A percentile compares a stretch with the other conserved stretches of the same genome.
Conservation (phyloP, 2,113 vertebrate genomes). For the Glaucidium brasilianum region DNA sequence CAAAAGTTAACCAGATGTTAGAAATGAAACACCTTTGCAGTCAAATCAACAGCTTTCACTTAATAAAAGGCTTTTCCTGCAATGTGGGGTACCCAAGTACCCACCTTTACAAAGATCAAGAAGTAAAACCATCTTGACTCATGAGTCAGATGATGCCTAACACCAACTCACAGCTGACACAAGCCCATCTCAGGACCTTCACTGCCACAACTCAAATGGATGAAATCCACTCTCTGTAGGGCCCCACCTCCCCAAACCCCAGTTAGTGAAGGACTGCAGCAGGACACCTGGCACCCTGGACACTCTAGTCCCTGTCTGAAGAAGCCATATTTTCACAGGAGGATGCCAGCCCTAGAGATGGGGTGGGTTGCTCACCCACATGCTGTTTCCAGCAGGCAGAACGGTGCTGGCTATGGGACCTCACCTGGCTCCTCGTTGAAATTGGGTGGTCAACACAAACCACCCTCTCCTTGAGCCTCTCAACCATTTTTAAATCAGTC, state of each 20-base stretch:
- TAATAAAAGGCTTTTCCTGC: not conserved
- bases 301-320: not conserved
- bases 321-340: not conserved
- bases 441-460: not conserved
- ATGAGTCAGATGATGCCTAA: not conserved
- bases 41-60: not conserved
- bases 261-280: not conserved
- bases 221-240: not conserved
- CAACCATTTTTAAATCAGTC: not conserved
- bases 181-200: not conserved
- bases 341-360: not conserved
- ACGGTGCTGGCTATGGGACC: not conserved
- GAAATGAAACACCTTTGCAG: not conserved
- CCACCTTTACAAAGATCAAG: not conserved
- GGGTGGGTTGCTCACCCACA: fast-evolving
- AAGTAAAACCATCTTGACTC: not conserved
- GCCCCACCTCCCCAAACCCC: not conserved
- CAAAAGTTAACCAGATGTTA: not conserved
- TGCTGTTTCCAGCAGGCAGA: not conserved
- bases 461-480: not conserved
- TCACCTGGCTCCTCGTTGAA: not conserved
- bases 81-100: not conserved
- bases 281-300: not conserved
- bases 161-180: not conserved
- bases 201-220: not conserved